Evolutionary conservation across 2,797 vertebrate species (phyloP).

Genomic region (Antrozous pallidus): DNA sequence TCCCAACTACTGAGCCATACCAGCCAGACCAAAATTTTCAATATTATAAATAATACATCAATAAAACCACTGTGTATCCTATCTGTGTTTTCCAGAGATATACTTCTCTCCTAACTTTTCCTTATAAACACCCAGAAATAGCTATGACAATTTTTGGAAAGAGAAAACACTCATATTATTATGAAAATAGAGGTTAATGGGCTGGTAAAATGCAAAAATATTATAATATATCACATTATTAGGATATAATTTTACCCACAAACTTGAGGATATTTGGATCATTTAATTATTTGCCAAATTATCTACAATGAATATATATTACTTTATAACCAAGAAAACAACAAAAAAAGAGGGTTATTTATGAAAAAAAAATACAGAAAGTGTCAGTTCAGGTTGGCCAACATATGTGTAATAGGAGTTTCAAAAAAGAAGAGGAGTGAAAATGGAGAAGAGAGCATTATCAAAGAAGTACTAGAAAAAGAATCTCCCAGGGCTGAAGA

Average conservation of each 20-base stretch:
- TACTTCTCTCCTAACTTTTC: background rate
- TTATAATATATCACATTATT: too few species aligned
- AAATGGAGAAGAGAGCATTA: background rate
- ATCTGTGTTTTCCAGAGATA: background rate
- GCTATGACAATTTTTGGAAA: background rate
- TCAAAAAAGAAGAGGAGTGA: background rate
- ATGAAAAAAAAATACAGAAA: background rate
- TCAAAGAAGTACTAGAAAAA: background rate
- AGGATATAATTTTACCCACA: background rate
- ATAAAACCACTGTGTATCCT: conserved; percentile 1
- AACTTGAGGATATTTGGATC: background rate
- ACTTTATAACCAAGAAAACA: background rate
- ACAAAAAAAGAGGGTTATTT: background rate
- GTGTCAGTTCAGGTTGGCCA: background rate
- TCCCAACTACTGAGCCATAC: too few species aligned
- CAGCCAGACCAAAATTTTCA: background rate
- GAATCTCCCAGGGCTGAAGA: background rate
- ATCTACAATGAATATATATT: background rate
- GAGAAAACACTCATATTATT: background rate
- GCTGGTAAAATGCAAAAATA: background rate
- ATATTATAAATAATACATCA: background rate
- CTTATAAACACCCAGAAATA: background rate
- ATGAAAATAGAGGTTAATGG: background rate
- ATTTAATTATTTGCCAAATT: background rate
- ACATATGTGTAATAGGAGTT: background rate